Percentiles rank a stretch among this genome's conserved stretches.
These are phyloP conservation scores for Drosophila gunungcola DNA, from an alignment of 1,140 invertebrate species.

Conservation along the genomic window DNA sequence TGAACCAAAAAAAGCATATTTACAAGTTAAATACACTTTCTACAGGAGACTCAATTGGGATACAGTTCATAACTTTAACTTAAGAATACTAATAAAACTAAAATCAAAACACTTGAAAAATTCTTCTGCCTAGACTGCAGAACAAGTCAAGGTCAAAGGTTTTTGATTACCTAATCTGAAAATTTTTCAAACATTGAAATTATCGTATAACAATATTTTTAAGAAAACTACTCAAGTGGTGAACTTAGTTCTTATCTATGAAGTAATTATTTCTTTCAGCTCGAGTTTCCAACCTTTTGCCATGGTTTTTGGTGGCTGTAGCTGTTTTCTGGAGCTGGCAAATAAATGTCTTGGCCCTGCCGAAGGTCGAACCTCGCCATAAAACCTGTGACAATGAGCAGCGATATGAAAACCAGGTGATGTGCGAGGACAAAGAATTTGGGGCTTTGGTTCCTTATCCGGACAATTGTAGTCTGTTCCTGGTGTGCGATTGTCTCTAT, in stretches of 20 bases:
- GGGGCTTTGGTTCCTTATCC: conserved; percentile 68
- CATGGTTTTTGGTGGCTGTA: conserved; percentile 24
- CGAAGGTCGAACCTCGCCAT: conserved; percentile 14
- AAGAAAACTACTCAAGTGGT: neutral
- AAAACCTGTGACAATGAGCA: conserved; percentile 65
- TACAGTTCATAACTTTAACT: no score
- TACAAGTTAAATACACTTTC: no score
- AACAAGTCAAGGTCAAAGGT: no score
- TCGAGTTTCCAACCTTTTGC: conserved; percentile 3
- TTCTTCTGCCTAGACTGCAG: no score
- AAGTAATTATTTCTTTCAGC: neutral
- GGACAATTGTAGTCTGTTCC: conserved; percentile 61
- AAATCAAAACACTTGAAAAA: no score
- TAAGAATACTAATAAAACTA: no score
- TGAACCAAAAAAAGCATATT: no score
- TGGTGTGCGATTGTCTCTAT: conserved; percentile 70
- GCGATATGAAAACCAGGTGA: conserved; percentile 64
- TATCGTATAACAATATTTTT: neutral
- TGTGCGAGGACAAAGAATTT: conserved; percentile 53
- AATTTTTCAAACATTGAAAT: no score
- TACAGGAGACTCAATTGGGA: no score
- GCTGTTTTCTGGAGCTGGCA: conserved; percentile 32
- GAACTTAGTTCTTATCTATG: conserved; percentile 1
- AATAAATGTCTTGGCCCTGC: conserved; percentile 14
- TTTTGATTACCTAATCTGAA: no score